Evolutionary conservation across 2,888 invertebrate species (phyloP), one percentile per base, ranked within the genome.

Genomic region (Ormyrus pomaceus): DNA sequence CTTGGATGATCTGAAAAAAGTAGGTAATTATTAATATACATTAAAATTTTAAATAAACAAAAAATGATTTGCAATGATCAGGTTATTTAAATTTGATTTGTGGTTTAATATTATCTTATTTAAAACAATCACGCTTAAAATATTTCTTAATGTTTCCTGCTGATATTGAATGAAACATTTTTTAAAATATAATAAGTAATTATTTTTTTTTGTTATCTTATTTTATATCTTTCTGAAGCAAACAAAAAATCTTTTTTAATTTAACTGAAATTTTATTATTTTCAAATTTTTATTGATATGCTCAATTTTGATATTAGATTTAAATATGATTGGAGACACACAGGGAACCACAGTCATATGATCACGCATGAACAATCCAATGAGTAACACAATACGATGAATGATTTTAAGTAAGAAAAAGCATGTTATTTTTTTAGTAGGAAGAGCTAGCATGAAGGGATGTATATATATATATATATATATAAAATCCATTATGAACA

Each of bases 1-100:
- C 89, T 93, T 93, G 46, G 93, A 93, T 61, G 93, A 93, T 85
- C 93, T 93, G 90, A 68, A 89, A 91, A 80, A 71, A 64, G 80
- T 10, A 65, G 68, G 7, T 9, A 58, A 34, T 34, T 19, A 65
- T 56, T 45, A 62, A 62, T 56, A 51, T 51, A 11, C n/a, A 58
- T 58, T 10, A n/a, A n/a, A 3, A n/a, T 58, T 58, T 58, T 50
- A 19, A 34, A 50, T 19, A 13, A 70, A 5, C 11, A 51, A 71
- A 64, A 56, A 64, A 34, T 2, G 34, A 34, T 34, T 34, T 34
- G 34, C 34, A 34, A 34, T 34, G 34, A 34, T 34, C 34, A 34
- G 34, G 34, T 34, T 34, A 34, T 34, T 34, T 34, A 34, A 4
- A 34, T 34, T 34, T 34, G 2, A 34, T 34, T 34, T 34, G 34